A percentile compares a stretch with the other conserved stretches of the same genome.
These are phyloP conservation scores for Ditylenchus dipsaci DNA, from an alignment of 1,140 invertebrate genomes.

Conservation along the genomic window DNA sequence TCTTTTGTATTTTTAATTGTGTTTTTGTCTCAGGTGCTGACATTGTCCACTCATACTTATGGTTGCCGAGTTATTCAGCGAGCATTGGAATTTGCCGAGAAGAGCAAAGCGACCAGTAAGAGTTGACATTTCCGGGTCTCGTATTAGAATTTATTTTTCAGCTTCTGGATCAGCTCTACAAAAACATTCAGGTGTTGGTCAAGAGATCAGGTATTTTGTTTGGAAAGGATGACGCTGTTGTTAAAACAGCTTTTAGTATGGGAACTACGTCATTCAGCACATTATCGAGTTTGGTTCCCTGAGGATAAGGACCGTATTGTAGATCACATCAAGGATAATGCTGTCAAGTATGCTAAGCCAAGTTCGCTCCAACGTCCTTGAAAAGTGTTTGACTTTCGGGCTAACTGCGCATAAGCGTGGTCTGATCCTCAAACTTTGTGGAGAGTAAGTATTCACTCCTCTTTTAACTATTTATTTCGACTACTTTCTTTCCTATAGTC, in stretches of 20 bases:
- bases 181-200: slow-evolving; percentile 88
- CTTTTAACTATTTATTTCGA: background rate
- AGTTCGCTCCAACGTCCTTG: slow-evolving; percentile 64
- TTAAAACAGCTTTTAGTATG: background rate
- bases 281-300: slow-evolving; percentile 75
- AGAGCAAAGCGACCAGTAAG: slow-evolving; percentile 82
- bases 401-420: slow-evolving; percentile 30
- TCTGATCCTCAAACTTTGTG: slow-evolving; percentile 43
- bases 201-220: slow-evolving; percentile 95
- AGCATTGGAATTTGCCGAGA: slow-evolving; percentile 86
- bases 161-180: slow-evolving; percentile 79
- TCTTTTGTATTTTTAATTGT: background rate
- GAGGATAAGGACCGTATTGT: slow-evolving; percentile 94
- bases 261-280: slow-evolving; percentile 67
- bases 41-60: slow-evolving; percentile 85
- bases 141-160: too few relatives aligned
- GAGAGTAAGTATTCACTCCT: slow-evolving; percentile 40
- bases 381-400: slow-evolving; percentile 40
- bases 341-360: slow-evolving; percentile 88
- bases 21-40: slow-evolving; percentile 64
- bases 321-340: slow-evolving; percentile 81
- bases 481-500: background rate
- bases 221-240: too few relatives aligned
- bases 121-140: too few relatives aligned
- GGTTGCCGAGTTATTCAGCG: slow-evolving; percentile 97